Evolutionary conservation across 2,113 vertebrate genomes (phyloP).

Genomic region (Stegostoma tigrinum): DNA sequence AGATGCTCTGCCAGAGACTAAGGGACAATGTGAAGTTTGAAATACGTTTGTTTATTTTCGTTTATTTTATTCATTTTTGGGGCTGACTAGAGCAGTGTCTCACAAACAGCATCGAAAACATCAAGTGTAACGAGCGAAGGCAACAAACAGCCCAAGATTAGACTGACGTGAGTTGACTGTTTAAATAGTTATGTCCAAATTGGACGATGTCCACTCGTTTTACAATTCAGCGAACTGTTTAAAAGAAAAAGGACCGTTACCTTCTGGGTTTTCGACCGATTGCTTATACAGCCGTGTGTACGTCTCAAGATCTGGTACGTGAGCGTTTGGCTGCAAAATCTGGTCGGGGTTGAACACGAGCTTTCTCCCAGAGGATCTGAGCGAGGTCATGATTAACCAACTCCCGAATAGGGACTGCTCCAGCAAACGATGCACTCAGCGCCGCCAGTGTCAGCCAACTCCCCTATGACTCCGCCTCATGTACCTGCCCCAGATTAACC

Average conservation of each 20-base stretch:
- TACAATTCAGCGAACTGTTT: neutral
- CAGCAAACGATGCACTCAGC: neutral
- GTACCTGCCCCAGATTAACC: neutral
- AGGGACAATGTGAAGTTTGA: neutral
- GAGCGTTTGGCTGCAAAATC: constrained; percentile 56
- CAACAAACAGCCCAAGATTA: neutral
- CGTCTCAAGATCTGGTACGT: constrained; percentile 59
- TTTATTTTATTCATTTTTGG: too few relatives aligned
- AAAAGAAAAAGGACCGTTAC: constrained; percentile 47
- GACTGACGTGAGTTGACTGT: too few relatives aligned
- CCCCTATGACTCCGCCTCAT: neutral
- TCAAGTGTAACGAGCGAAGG: neutral
- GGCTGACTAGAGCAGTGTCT: too few relatives aligned
- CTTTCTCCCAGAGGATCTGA: constrained; percentile 46
- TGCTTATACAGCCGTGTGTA: constrained; percentile 60
- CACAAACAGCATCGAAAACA: neutral
- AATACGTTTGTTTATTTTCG: too few relatives aligned
- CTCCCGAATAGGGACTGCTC: neutral
- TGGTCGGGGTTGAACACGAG: constrained; percentile 45
- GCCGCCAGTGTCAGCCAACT: neutral
- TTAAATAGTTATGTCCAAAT: neutral
- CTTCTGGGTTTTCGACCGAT: constrained; percentile 64
- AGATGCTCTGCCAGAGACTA: neutral
- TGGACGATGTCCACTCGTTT: neutral
- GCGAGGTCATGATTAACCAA: constrained; percentile 48